Evolutionary conservation across 2,113 vertebrate genomes (phyloP), one percentile per base, ranked within the genome.

Genomic region (Struthio camelus): DNA sequence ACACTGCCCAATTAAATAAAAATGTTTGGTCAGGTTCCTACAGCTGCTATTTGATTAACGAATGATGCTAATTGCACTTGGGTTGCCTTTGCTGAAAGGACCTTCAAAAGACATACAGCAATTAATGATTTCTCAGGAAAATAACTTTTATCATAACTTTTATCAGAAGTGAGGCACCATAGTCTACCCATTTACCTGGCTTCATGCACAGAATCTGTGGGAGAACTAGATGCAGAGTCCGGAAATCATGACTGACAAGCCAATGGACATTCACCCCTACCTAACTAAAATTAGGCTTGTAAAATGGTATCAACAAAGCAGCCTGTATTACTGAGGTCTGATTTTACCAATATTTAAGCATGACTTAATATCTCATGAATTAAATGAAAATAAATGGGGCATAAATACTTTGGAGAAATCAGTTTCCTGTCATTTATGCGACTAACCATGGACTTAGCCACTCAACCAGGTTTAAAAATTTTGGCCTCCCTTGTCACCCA

Each of bases 351-450:
- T 34, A 59, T 32, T 59, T 59, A 59, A 59, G 56, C 56, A 59
- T 59, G 56, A 59, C 56, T 90, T 93, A 96, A 87, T 79, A 91
- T 90, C 93, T 94, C 85, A 83, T 48, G 48, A 94, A 94, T 95
- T 94, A 97, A 83, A 90, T 78, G 93, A 79, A 95, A 96, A 95
- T 80, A 59, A 96, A 93, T 64, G 66, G 67, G 42, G 48, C 73
- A 89, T 56, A 58, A 94, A 93, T 77, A 93, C 50, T 85, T 90
- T 70, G 48, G 94, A 91, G 92, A 91, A 94, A 90, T 83, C 70
- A 83, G 46, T 2, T 91, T 83, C 64, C 82, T 95, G 30, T 75
- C 50, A 87, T 81, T 87, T 87, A 87, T 28, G 54, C 64, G 64
- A 89, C 80, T 94, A 93, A 95, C 83, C 30, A 91, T 64, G 58